Base-by-base conservation (phyloP, 2,888 invertebrate species). In the Acholoe squamosa region DNA sequence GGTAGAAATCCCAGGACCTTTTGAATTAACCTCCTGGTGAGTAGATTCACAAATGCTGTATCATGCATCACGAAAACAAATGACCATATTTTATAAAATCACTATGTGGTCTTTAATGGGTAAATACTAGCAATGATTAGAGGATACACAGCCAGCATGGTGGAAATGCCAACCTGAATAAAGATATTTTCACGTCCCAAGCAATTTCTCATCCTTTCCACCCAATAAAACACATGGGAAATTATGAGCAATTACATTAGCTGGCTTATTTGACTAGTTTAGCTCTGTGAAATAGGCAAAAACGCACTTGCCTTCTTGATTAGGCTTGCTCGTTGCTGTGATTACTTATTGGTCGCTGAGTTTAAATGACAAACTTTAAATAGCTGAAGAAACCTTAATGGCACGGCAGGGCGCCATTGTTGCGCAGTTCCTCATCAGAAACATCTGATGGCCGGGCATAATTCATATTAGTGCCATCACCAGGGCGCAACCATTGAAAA, bases 311-410 rank as follows among this genome's bases (percentile, higher is more conserved):
- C 71, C 25, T 71, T 43, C 80, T 80, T 80, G 80, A 80, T 80
- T 80, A 80, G 80, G 34, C 80, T 33, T 80, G 80, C 34, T 34
- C 80, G 80, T 33, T 34, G 80, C 34, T 16, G 80, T 16, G 80
- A 33, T 43, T 80, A 80, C 80, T 33, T 43, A 33, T 80, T 43
- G 80, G n/a, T 16, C 43, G 80, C 34, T 43, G 80, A 80, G 34
- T 80, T 80, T 80, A 80, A 80, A 80, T 80, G 80, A 80, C 80
- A 80, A 80, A 80, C 80, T 80, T 80, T 80, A 80, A 80, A 80
- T 80, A 43, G 80, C 33, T 80, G 80, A 80, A 80, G 80, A 80
- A 80, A 80, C 43, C 34, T 80, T 80, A 80, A 80, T 80, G n/a
- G 80, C 80, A 16, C 34, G 22, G 80, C n/a, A 7, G 33, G 80